phyloP scores from a whole-genome alignment of 2,113 vertebrate genomes.

The Oxyura jamaicensis region DNA sequence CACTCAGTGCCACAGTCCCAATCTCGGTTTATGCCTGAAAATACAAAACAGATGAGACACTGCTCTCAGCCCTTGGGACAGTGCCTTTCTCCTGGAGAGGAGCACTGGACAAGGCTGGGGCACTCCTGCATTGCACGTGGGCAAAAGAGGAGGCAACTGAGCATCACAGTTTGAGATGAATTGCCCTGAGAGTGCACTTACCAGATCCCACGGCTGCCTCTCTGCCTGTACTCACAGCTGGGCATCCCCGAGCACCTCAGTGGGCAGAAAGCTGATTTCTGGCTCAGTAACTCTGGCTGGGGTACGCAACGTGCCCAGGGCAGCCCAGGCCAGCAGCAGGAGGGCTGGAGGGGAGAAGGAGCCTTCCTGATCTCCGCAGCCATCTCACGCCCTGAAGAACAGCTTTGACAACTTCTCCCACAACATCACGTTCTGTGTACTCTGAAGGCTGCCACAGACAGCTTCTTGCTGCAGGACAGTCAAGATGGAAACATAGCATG shows the following conservation, averaged over 20 bases:
- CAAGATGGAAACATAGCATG: accelerated
- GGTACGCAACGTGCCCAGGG: neutral
- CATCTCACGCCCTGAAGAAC: neutral
- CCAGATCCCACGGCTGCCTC: neutral
- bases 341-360: neutral
- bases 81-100: neutral
- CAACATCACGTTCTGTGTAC: neutral
- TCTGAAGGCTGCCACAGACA: neutral
- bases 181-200: accelerated
- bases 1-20: neutral
- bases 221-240: neutral
- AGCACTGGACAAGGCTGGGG: neutral
- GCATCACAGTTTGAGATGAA: accelerated
- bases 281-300: neutral
- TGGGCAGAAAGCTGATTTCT: neutral
- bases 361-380: neutral
- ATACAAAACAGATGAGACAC: neutral
- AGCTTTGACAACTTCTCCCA: neutral
- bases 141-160: accelerated
- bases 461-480: neutral
- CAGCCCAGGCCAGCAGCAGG: neutral
- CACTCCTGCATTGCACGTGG: neutral
- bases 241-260: neutral
- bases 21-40: neutral
- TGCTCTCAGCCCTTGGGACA: neutral